Evolutionary conservation across 2,888 invertebrate species (phyloP).

Genomic region (Nemotelus pantherinus): DNA sequence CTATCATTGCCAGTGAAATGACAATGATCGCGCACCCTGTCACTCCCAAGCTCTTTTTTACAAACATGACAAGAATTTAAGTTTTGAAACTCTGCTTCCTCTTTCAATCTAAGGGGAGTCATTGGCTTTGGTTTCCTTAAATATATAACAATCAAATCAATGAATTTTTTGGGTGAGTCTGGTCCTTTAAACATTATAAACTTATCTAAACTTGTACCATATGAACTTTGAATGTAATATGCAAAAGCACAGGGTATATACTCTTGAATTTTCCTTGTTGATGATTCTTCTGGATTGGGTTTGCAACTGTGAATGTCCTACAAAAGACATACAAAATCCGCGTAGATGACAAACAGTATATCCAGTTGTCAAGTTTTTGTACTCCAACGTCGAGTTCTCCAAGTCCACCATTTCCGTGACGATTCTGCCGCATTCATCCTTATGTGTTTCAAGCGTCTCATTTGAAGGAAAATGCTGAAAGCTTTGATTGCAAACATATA

Average conservation of each 20-base stretch:
- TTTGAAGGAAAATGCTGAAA: neutral
- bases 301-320: constrained; percentile 10
- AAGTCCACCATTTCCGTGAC: neutral
- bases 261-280: constrained; percentile 18
- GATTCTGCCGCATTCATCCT: constrained; percentile 7
- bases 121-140: constrained; percentile 11
- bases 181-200: constrained; percentile 31
- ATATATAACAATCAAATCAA: constrained; percentile 10
- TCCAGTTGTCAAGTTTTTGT: constrained; percentile 21
- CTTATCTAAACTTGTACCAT: constrained; percentile 21
- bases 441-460: neutral
- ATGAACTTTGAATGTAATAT: constrained; percentile 37
- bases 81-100: neutral
- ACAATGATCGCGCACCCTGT: neutral
- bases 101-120: constrained; percentile 6
- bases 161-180: constrained; percentile 26
- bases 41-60: neutral
- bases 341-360: constrained; percentile 35
- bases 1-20: neutral
- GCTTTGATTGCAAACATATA: neutral
- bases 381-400: neutral
- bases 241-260: constrained; percentile 46
- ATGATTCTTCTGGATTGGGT: constrained; percentile 19
- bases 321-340: constrained; percentile 44
- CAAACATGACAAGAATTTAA: neutral